Evolutionary conservation across 2,113 vertebrate species (phyloP), one percentile per base, ranked within the genome.

Genomic region (Syngnathoides biaculeatus): DNA sequence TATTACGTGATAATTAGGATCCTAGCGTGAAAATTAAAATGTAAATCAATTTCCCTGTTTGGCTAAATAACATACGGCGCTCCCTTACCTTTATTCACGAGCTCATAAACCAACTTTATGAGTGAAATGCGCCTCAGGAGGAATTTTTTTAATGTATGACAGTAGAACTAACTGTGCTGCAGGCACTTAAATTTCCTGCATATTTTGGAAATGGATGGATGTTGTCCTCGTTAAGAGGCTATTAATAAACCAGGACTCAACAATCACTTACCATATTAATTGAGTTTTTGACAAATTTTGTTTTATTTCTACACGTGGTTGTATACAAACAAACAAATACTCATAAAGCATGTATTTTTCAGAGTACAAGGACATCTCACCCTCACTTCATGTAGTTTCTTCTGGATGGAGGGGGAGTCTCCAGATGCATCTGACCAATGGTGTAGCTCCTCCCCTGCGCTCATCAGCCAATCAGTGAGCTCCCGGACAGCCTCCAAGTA

Each of bases 381-480:
- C 91, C 92, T 94, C 79, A 98, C 94, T 91, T 95, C 95, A 58
- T 90, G 77, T 72, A 98, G 75, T 71, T 95, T 98, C 81, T 91
- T 95, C 85, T 93, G 91, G 69, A 94, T 83, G 8, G 92, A 88
- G 48, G 90, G 15, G 4, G 92, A 90, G 74, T 98, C 95, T 79
- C 95, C 96, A 22, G 94, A 94, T 55, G 90, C 63, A 62, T 99
- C 98, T 1, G 94, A 94, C 95, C 98, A 99, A 45, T 94, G 93
- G 50, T 99, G 95, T 26, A 99, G 93, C 83, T 99, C 96, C 81
- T 99, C 97, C 79, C 95, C 96, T n/a, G 94, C 95, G 26, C 92
- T 96, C 76, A 96, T 93, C 60, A 99, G 93, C 97, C 97, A 99
- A 69, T 97, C 95, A 0, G 94, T 95, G 84, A 98, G 94, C 79